phyloP scores from a whole-genome alignment of 2,113 vertebrate species.

The Xiphophorus hellerii region DNA sequence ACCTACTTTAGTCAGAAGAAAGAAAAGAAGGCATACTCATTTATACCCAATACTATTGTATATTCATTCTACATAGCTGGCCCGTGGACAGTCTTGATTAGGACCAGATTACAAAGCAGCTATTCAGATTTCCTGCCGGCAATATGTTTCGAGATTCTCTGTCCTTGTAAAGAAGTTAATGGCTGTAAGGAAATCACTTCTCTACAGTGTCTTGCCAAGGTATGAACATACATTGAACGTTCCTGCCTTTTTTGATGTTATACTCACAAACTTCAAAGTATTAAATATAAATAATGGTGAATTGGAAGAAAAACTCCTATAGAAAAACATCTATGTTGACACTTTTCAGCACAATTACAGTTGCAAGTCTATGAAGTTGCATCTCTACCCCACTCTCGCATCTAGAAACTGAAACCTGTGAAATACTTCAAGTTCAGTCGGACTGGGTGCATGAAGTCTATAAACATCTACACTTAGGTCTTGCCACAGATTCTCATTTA shows the following conservation, averaged over 20 bases:
- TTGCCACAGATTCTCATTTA: not conserved
- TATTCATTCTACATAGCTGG: slow-evolving; percentile 26
- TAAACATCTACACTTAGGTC: not conserved
- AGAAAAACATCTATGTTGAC: not conserved
- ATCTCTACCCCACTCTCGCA: not conserved
- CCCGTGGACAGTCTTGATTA: slow-evolving; percentile 45
- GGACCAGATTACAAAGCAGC: slow-evolving; percentile 48
- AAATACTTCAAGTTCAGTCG: too few species aligned
- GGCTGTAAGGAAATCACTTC: slow-evolving; percentile 21
- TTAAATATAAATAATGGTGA: not conserved
- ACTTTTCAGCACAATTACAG: not conserved
- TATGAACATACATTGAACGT: not conserved
- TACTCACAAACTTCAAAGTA: not conserved
- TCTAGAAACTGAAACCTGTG: not conserved
- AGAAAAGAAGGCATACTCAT: slow-evolving; percentile 64
- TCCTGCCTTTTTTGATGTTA: not conserved
- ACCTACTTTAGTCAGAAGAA: slow-evolving; percentile 79
- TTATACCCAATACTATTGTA: slow-evolving; percentile 36
- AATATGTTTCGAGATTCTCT: slow-evolving; percentile 27
- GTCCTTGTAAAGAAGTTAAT: slow-evolving; percentile 25
- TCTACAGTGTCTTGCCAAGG: not conserved
- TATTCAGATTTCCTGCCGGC: slow-evolving; percentile 28
- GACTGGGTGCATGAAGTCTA: not conserved
- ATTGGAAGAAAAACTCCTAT: not conserved
- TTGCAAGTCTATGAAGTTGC: not conserved